Base-by-base conservation (phyloP, 2,888 invertebrate genomes). In the Dasysyrphus tricinctus region DNA sequence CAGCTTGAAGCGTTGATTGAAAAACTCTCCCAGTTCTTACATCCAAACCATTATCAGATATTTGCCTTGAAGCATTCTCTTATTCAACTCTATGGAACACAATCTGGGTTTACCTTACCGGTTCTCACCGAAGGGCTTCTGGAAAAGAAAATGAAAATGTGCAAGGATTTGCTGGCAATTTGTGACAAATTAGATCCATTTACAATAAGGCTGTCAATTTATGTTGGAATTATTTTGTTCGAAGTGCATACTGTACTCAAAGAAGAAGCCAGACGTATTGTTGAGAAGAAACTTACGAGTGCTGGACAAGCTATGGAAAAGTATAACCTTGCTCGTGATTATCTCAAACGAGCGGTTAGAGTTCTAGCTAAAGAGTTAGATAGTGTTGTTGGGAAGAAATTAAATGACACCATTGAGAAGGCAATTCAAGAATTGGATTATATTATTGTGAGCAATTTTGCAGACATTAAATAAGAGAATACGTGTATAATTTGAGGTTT, bases 1-100 rank as follows among this genome's bases (percentile, higher is more conserved):
- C 94, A 94, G 87, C 91, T 96, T 80, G 95, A 96, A 89, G 93
- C 94, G 76, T 91, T 97, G 4, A 90, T 96, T 9, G 94, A 94
- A 63, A 95, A 96, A 88, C 92, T 97, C 70, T 94, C 95, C 2
- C 95, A 94, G 84, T 96, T 97, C 89, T 93, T 97, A 76, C 97
- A 97, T 92, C 95, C 96, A 0, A 95, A 97, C 90, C 97, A 97
- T 92, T 97, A 97, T 91, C 96, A 97, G 89, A 94, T 96, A 88
- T 97, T 96, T 89, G 95, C 96, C 0, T 94, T 97, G 9, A 96
- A 96, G 89, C 97, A 97, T 92, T 96, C 97, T 0, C 92, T 97
- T 39, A 93, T 97, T 70, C 97, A 97, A 90, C 91, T 97, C 67
- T 96, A 96, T 90, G 96, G 97, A 8, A 94, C 95, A 88, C 95